These are phyloP conservation scores for Cephus rjabovi DNA, from an alignment of 2,888 invertebrate genomes.

Conservation along the genomic window DNA sequence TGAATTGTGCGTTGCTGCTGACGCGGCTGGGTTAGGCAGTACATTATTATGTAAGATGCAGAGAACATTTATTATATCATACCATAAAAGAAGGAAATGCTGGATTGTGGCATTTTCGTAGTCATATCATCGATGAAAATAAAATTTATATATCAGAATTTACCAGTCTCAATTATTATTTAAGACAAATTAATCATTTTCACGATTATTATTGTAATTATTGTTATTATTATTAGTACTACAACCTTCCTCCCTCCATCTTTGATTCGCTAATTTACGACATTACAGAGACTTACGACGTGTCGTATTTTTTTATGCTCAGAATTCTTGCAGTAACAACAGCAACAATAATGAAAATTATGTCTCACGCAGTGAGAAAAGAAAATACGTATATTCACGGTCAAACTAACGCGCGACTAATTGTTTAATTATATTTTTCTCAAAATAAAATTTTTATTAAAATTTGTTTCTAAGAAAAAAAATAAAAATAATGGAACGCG, in stretches of 20 bases:
- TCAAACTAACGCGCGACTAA: background rate
- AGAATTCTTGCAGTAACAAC: background rate
- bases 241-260: background rate
- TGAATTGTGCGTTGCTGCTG: background rate
- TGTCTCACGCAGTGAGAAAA: background rate
- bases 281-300: background rate
- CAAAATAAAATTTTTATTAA: background rate
- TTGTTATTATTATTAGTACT: background rate
- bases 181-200: background rate
- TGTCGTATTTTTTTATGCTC: background rate
- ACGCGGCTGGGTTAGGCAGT: background rate
- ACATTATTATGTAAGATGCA: background rate
- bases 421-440: background rate
- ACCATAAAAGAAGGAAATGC: background rate
- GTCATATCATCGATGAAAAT: conserved; percentile 44
- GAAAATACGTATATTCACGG: background rate
- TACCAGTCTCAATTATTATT: background rate
- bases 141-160: conserved; percentile 34
- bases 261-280: background rate
- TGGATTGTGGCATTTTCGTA: conserved; percentile 13
- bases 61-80: background rate
- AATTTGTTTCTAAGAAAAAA: background rate
- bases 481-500: background rate
- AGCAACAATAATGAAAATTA: background rate
- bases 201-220: background rate